These are phyloP conservation scores for Liolophura sinensis DNA, from an alignment of 1,140 invertebrate species.

Conservation along the genomic window DNA sequence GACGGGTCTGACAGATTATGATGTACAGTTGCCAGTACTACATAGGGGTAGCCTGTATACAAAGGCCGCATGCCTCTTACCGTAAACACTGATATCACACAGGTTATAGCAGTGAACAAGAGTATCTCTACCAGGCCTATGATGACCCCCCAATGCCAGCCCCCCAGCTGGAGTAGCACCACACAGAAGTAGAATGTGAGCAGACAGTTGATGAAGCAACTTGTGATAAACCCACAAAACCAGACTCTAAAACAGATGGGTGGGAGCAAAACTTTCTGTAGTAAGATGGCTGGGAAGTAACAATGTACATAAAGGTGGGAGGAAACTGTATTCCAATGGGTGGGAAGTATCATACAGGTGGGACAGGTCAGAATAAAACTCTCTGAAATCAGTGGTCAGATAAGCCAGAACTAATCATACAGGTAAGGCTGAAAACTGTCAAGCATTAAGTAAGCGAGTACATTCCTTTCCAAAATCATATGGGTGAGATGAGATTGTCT, in stretches of 20 bases:
- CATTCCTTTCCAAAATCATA: no score
- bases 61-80: constrained; percentile 64
- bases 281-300: no score
- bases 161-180: constrained; percentile 82
- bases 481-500: no score
- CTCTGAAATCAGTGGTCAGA: no score
- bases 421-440: no score
- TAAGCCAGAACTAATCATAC: no score
- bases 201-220: constrained; percentile 82
- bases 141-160: constrained; percentile 80
- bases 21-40: not conserved
- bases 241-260: constrained; percentile 70
- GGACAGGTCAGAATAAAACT: no score
- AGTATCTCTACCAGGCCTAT: constrained; percentile 80
- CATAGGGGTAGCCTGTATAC: not conserved
- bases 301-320: no score
- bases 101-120: constrained; percentile 80
- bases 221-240: constrained; percentile 88
- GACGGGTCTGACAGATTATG: not conserved
- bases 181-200: constrained; percentile 87
- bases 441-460: no score
- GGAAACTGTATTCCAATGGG: no score
- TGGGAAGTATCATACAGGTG: no score
- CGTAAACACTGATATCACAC: constrained; percentile 85
- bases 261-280: no score